Base-by-base conservation (phyloP, 2,888 invertebrate genomes). In the Rhaphigaster nebulosa region DNA sequence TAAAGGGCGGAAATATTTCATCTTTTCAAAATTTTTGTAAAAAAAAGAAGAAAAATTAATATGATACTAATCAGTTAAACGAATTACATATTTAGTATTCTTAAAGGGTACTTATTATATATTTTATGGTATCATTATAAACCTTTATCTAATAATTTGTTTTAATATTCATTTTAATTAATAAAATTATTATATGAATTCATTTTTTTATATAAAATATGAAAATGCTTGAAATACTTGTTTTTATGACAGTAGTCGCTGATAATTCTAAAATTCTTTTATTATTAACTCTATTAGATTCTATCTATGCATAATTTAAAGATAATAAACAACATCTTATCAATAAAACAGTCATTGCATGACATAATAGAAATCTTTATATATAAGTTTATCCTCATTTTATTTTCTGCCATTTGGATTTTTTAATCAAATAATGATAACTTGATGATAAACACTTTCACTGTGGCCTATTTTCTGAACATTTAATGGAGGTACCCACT, bases 151-250 rank as follows among this genome's bases (percentile, higher is more conserved):
- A 45, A 80, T 84, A 3, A 2, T 41, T 80, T 80, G n/a, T 65
- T 5, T 65, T 29, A 65, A 29, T 84, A 84, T n/a, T n/a, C n/a
- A n/a, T 84, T 45, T 45, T n/a, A n/a, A n/a, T 23, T 76, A 76
- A 29, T 56, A 26, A n/a, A 18, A 26, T 1, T 34, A 76, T 76
- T 38, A 76, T 23, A 2, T 76, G 65, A 29, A 29, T 65, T 65
- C 29, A 6, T 76, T 76, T n/a, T 45, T 45, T 20, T 45, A 84
- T 84, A 84, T 45, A 41, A 45, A 84, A 84, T 45, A 84, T 84
- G n/a, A 84, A 84, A 80, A 80, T 80, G 80, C 80, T 80, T 80
- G 41, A 10, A 80, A 80, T n/a, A 84, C 45, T 84, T n/a, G 6
- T 76, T 76, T 38, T 20, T 8, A 38, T 38, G 34, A 76, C 38